A percentile compares a stretch with the other conserved stretches of the same genome.
Conservation (phyloP, 2,888 invertebrate species). For the Apodemia hepburni region DNA sequence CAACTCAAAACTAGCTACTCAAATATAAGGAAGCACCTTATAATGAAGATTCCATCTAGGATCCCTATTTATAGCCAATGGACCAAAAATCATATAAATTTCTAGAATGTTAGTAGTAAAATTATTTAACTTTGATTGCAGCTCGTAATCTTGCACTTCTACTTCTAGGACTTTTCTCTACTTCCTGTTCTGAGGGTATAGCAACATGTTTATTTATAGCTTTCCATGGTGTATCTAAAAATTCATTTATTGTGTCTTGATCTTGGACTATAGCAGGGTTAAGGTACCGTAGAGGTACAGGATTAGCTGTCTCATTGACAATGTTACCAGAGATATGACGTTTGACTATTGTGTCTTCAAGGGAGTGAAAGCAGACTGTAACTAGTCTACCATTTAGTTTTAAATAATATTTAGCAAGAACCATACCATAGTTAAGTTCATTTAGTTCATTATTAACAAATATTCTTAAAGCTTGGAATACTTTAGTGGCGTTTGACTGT, state of each 20-base stretch:
- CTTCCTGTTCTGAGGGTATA: constrained; percentile 86
- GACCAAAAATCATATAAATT: neutral
- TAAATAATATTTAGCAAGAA: constrained; percentile 87
- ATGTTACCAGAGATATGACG: constrained; percentile 91
- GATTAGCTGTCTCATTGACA: constrained; percentile 85
- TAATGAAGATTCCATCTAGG: too few relatives aligned
- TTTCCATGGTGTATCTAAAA: constrained; percentile 86
- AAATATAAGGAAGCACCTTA: too few relatives aligned
- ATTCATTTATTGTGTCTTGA: constrained; percentile 78
- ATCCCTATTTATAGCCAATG: too few relatives aligned
- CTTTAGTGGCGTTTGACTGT: constrained; percentile 92
- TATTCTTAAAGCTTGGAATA: constrained; percentile 95
- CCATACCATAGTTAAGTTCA: constrained; percentile 93
- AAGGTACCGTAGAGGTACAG: constrained; percentile 85
- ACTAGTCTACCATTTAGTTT: constrained; percentile 89
- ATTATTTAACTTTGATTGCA: constrained; percentile 84
- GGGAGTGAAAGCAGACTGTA: constrained; percentile 93
- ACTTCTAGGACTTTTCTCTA: constrained; percentile 89
- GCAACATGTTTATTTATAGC: constrained; percentile 90
- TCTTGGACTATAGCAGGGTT: constrained; percentile 82
- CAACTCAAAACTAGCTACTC: too few relatives aligned
- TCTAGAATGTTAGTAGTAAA: neutral
- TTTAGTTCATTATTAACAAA: constrained; percentile 98
- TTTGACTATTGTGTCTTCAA: constrained; percentile 96
- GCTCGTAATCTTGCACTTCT: constrained; percentile 94